These are phyloP conservation scores for Drosophila sucinea DNA, from an alignment of 1,140 invertebrate genomes.

Conservation along the genomic window DNA sequence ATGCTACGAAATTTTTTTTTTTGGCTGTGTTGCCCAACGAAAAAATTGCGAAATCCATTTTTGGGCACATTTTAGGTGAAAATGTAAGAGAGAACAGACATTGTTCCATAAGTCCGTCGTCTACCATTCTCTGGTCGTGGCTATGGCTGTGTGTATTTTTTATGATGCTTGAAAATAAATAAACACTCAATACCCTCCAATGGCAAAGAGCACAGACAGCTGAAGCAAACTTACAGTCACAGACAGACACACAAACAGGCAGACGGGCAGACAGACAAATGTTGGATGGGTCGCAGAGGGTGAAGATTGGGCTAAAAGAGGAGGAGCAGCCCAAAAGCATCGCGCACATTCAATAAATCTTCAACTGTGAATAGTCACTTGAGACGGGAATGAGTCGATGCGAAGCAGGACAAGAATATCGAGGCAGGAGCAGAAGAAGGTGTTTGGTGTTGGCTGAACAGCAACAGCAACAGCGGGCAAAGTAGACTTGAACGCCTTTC, in stretches of 20 bases:
- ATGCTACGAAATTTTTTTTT: neutral
- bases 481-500: slow-evolving; percentile 61
- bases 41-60: neutral
- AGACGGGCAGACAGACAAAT: slow-evolving; percentile 1
- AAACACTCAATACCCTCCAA: slow-evolving; percentile 73
- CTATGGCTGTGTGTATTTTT: slow-evolving; percentile 68
- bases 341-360: slow-evolving; percentile 78
- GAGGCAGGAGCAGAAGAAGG: slow-evolving; percentile 13
- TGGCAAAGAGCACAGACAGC: slow-evolving; percentile 70
- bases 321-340: slow-evolving; percentile 43
- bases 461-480: neutral
- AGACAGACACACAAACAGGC: slow-evolving; percentile 33
- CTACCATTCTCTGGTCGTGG: slow-evolving; percentile 38
- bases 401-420: slow-evolving; percentile 25
- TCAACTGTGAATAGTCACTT: slow-evolving; percentile 75
- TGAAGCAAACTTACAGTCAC: slow-evolving; percentile 52
- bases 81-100: slow-evolving; percentile 1
- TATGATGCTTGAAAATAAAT: slow-evolving; percentile 81
- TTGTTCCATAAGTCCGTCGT: slow-evolving; percentile 21
- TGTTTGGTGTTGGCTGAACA: slow-evolving; percentile 3
- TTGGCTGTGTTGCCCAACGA: neutral
- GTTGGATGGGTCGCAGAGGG: neutral
- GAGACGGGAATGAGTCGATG: slow-evolving; percentile 46
- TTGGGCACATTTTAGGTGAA: neutral
- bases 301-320: slow-evolving; percentile 19